Evolutionary conservation across 1,140 invertebrate species (phyloP).

Genomic region (Trichogramma pretiosum): DNA sequence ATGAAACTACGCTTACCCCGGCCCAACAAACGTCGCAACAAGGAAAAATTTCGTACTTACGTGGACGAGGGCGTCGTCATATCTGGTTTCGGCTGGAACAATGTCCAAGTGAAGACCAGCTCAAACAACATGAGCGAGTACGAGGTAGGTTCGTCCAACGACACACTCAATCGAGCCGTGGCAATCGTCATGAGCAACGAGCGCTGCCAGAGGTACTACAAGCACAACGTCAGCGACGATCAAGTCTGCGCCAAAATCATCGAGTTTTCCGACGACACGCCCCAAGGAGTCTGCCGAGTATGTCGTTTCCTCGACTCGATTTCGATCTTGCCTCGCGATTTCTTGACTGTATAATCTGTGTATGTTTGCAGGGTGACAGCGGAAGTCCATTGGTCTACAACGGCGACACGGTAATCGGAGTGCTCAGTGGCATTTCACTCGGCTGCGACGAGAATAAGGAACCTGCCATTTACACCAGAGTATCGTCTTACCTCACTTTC

Average conservation of each 20-base stretch:
- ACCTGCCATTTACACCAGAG: slow-evolving; percentile 4
- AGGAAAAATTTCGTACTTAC: not conserved
- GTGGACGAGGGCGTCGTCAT: not conserved
- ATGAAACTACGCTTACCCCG: not conserved
- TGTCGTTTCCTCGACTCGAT: not conserved
- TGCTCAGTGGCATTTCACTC: not conserved
- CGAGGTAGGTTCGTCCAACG: not conserved
- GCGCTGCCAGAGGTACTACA: not conserved
- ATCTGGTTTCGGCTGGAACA: not conserved
- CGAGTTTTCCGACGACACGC: not conserved
- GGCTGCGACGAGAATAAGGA: not conserved
- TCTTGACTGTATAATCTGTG: not conserved
- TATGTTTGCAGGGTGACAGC: slow-evolving; percentile 5
- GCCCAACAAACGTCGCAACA: not conserved
- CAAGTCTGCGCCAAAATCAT: not conserved
- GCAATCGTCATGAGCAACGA: not conserved
- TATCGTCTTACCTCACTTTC: not conserved
- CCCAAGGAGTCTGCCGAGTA: not conserved
- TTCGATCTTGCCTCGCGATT: not conserved
- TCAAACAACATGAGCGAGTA: not conserved
- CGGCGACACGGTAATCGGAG: not conserved
- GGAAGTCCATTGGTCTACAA: not conserved
- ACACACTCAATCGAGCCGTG: not conserved
- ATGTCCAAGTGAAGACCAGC: not conserved
- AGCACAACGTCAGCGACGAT: not conserved